Evolutionary conservation across 2,888 invertebrate species (phyloP), one percentile per base, ranked within the genome.

Genomic region (Macropis europaea): DNA sequence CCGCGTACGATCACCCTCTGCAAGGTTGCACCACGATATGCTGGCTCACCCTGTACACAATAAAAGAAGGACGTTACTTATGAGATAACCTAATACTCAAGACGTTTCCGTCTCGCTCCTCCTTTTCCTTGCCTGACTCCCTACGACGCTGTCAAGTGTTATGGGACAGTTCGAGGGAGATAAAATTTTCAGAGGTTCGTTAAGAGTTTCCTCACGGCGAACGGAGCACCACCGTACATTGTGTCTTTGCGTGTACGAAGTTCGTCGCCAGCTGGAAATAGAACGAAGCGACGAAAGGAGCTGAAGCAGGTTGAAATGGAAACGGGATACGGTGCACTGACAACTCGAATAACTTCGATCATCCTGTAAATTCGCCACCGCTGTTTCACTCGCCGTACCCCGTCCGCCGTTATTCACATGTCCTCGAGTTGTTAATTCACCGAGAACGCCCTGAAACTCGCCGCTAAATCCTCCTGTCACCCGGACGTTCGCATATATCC

Each of bases 251-350:
- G 59, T 57, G 32, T 50, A 38, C 36, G 32, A 47, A 1, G 11
- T 15, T 32, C 24, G 50, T n/a, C n/a, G n/a, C n/a, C 38, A 43
- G 7, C 36, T 59, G 43, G 43, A 70, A 69, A 69, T 70, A 68
- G 68, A 70, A 56, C 30, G 57, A 28, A 32, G 28, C n/a, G 43
- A 19, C 32, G 48, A 28, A 13, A 48, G 64, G 43, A 26, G 19
- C 28, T 50, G 11, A 47, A 26, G 26, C 32, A 22, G 36, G 45
- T 60, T 70, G 60, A 70, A 71, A 60, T 59, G 52, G 62, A 72
- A 72, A 71, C 50, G 54, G 62, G 62, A 72, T 62, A 71, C 72
- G 54, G 38, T 47, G n/a, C 54, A 72, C 62, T 71, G 73, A 71
- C 71, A 72, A 72, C 42, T 42, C 48, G 53, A 71, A 71, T 28